These are phyloP conservation scores for Diacarnus erythraeanus DNA, from an alignment of 37 sponge, comb jelly and placozoan genomes.

Conservation along the genomic window DNA sequence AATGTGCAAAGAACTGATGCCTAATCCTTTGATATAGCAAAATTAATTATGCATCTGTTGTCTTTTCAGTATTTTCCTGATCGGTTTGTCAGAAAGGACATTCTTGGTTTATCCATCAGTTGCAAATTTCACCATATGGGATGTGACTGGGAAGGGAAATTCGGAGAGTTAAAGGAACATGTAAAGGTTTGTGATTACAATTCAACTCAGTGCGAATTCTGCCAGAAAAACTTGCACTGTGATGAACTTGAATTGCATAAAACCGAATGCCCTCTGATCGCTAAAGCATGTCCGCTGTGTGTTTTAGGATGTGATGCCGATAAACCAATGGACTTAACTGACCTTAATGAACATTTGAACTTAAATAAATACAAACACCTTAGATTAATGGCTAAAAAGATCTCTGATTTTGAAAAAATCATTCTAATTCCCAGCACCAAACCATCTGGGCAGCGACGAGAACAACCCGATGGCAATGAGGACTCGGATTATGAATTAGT, in stretches of 20 bases:
- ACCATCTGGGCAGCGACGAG: not conserved
- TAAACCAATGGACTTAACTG: not conserved
- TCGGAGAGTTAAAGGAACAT: conserved; percentile 7
- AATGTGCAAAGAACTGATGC: no score
- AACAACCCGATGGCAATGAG: not conserved
- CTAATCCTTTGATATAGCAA: no score
- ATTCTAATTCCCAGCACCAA: not conserved
- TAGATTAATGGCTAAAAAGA: not conserved
- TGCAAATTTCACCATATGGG: conserved; percentile 24
- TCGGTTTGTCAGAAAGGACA: conserved; percentile 52
- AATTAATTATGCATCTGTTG: not conserved
- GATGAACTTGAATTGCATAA: conserved; percentile 1
- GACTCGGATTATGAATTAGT: not conserved
- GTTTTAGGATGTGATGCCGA: not conserved
- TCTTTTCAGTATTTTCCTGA: conserved; percentile 67
- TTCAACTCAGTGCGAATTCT: not conserved
- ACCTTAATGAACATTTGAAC: not conserved
- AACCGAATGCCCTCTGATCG: conserved; percentile 11
- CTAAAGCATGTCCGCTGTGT: conserved; percentile 20
- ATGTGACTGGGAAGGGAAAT: conserved; percentile 54
- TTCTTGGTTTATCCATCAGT: conserved; percentile 6
- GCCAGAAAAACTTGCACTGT: not conserved
- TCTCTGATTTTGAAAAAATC: not conserved
- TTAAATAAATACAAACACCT: not conserved
- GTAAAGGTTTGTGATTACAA: not conserved